Evolutionary conservation across 2,797 vertebrate species (phyloP), one percentile per base, ranked within the genome.

Genomic region (Pitangus sulphuratus): DNA sequence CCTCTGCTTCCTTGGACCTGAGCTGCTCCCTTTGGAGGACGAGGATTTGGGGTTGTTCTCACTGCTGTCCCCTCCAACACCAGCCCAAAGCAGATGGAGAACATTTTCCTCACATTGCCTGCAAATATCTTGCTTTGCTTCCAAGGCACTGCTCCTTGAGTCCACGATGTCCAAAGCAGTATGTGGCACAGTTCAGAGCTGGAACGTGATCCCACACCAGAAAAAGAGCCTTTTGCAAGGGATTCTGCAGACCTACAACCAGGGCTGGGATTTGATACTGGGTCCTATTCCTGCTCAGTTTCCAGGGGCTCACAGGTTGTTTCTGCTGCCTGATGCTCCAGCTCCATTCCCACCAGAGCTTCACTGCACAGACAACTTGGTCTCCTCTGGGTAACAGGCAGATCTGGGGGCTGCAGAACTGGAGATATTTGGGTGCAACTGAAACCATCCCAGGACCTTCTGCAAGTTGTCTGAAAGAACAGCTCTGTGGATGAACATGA

Each of bases 111-210:
- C 22, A 7, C 16, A 12, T 35, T 74, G 12, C 2, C n/a, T 71
- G 48, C 3, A 8, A 66, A 45, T 9, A 20, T 28, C 26, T 81
- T 70, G 15, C 51, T 50, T 69, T 70, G 18, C 31, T 37, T 66
- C 60, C 1, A 5, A 74, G 47, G 47, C 37, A 44, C 1, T 0
- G 1, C 16, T 83, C 47, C n/a, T 77, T 0, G 0, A 80, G 51
- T 33, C 12, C 0, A 1, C 1, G 0, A 35, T n/a, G 28, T 60
- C 33, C 47, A 39, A 40, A 66, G 16, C 1, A 21, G 15, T 11
- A 22, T n/a, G 6, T 9, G 30, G 44, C 56, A 66, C 28, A 35
- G 22, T 9, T 42, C 0, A 3, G 71, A 83, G 31, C 20, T 54
- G 42, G 62, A 66, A 24, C 22, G 8, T 11, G 8, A 61, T 57